Evolutionary conservation across 1,140 invertebrate species (phyloP).

Genomic region (Drosophila biarmipes): DNA sequence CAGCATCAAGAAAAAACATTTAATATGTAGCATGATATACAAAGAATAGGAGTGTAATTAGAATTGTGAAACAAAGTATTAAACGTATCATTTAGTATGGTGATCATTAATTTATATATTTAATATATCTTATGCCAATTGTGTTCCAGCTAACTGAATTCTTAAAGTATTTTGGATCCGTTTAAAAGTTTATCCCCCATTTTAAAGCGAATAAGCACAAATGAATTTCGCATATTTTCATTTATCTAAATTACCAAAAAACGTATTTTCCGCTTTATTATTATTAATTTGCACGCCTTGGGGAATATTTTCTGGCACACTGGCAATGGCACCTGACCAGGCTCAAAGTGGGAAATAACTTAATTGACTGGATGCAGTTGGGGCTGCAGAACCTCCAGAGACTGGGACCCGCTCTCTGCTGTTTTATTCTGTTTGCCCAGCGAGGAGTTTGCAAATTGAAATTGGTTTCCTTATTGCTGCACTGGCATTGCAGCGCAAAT

Average conservation of each 20-base stretch:
- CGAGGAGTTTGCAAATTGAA: conserved; percentile 41
- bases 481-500: conserved; percentile 13
- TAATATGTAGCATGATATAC: no score
- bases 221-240: not conserved
- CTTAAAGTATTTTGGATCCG: not conserved
- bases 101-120: not conserved
- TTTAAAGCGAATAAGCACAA: not conserved
- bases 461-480: conserved; percentile 25
- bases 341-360: conserved; percentile 25
- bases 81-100: not conserved
- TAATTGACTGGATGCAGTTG: conserved; percentile 32
- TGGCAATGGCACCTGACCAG: conserved; percentile 20
- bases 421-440: conserved; percentile 24
- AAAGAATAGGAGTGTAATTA: no score
- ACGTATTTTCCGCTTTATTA: conserved; percentile 17
- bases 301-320: conserved; percentile 15
- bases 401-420: conserved; percentile 1
- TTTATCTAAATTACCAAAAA: conserved; percentile 33
- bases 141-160: not conserved
- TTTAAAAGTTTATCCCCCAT: not conserved
- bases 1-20: not conserved
- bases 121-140: no score
- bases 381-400: conserved; percentile 14
- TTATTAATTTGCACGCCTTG: conserved; percentile 32
- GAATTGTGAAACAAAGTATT: not conserved